These are phyloP conservation scores for Steinernema scapterisci DNA, from an alignment of 2,888 invertebrate species.

Conservation along the genomic window DNA sequence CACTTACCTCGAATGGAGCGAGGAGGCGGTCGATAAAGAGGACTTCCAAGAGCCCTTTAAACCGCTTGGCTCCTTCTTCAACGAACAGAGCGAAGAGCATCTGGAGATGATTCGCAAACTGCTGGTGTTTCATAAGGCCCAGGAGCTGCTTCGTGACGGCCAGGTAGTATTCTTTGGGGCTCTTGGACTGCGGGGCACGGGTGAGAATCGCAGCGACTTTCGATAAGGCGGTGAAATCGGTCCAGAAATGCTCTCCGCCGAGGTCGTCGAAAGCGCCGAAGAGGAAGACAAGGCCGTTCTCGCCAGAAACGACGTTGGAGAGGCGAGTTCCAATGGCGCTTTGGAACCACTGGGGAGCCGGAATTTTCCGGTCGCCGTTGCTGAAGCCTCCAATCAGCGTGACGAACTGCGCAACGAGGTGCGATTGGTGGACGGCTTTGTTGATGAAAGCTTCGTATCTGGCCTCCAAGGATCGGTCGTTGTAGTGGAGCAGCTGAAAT, in stretches of 20 bases:
- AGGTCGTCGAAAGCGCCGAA: slow-evolving; percentile 22
- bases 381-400: slow-evolving; percentile 5
- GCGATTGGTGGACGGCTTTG: background rate
- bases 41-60: background rate
- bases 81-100: slow-evolving; percentile 23
- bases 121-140: background rate
- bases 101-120: background rate
- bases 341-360: background rate
- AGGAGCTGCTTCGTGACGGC: slow-evolving; percentile 16
- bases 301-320: background rate
- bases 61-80: background rate
- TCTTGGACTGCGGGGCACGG: background rate
- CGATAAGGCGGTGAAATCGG: background rate
- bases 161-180: slow-evolving; percentile 4
- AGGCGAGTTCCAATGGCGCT: background rate
- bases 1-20: background rate
- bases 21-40: background rate
- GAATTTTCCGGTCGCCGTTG: background rate
- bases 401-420: slow-evolving; percentile 8
- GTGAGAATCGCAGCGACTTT: background rate
- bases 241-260: slow-evolving; percentile 20
- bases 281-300: slow-evolving; percentile 1
- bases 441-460: slow-evolving; percentile 3
- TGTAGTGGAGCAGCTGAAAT: background rate
- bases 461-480: background rate